Evolutionary conservation across 2,113 vertebrate species (phyloP).

Genomic region (Coryphaenoides rupestris): DNA sequence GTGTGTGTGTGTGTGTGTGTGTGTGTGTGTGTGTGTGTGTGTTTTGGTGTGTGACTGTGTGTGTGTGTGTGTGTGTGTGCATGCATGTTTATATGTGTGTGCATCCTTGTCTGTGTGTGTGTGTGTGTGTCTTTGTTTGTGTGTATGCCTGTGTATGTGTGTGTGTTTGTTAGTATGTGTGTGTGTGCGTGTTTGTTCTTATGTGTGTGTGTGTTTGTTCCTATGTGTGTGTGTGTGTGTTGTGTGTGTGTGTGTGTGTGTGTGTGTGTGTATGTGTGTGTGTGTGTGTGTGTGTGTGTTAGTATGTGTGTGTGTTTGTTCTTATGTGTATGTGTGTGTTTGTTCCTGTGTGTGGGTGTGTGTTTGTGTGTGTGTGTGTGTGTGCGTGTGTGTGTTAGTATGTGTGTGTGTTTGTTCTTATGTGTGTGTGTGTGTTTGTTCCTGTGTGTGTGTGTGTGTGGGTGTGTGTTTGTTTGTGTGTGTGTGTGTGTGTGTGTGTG

Average conservation of each 20-base stretch:
- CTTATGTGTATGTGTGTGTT: not conserved
- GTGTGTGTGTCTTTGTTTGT: not conserved
- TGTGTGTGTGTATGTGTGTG: conserved; percentile 24
- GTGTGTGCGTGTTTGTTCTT: too few species aligned
- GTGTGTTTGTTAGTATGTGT: not conserved
- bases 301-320: not conserved
- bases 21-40: not conserved
- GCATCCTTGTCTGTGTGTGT: not conserved
- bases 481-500: not conserved
- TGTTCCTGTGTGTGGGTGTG: not conserved
- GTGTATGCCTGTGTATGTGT: not conserved
- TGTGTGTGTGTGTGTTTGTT: conserved; percentile 6
- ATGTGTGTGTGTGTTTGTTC: conserved; percentile 3
- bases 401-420: too few species aligned
- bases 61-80: conserved; percentile 8
- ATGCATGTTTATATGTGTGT: not conserved
- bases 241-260: conserved; percentile 33
- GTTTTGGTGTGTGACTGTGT: not conserved
- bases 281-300: not conserved
- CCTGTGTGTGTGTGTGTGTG: too few species aligned
- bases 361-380: not conserved
- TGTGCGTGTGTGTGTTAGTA: not conserved
- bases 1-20: conserved; percentile 1
- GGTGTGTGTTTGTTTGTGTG: too few species aligned
- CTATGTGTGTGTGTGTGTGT: conserved; percentile 24